Conservation (phyloP, 1,140 invertebrate genomes). For the Neodiprion fabricii region DNA sequence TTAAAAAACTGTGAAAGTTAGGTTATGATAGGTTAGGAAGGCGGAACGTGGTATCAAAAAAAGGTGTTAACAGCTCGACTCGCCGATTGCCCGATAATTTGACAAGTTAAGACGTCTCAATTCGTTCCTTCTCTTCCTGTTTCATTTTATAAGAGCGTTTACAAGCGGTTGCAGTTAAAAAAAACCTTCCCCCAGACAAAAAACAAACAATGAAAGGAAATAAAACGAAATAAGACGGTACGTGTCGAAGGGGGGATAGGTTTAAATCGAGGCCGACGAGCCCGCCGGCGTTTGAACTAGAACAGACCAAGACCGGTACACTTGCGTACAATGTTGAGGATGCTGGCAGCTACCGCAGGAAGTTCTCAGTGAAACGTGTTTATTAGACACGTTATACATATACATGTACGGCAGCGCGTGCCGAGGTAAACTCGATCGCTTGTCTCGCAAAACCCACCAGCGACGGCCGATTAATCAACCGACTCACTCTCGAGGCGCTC, state of each 20-base stretch:
- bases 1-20: no score
- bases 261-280: background rate
- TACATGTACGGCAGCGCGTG: background rate
- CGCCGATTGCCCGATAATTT: no score
- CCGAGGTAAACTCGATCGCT: background rate
- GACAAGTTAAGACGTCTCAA: no score
- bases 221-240: background rate
- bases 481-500: no score
- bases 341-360: background rate
- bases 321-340: background rate
- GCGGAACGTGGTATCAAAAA: no score
- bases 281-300: background rate
- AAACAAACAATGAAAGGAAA: no score
- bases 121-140: no score
- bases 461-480: conserved; percentile 5
- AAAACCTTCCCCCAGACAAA: no score
- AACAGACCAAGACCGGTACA: background rate
- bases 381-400: background rate
- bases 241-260: background rate
- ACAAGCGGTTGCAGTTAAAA: background rate
- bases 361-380: conserved; percentile 1
- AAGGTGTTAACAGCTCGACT: no score
- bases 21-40: no score
- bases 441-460: background rate
- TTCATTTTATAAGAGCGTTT: background rate